Conservation (phyloP, 2,113 vertebrate genomes). For the Prinia subflava region DNA sequence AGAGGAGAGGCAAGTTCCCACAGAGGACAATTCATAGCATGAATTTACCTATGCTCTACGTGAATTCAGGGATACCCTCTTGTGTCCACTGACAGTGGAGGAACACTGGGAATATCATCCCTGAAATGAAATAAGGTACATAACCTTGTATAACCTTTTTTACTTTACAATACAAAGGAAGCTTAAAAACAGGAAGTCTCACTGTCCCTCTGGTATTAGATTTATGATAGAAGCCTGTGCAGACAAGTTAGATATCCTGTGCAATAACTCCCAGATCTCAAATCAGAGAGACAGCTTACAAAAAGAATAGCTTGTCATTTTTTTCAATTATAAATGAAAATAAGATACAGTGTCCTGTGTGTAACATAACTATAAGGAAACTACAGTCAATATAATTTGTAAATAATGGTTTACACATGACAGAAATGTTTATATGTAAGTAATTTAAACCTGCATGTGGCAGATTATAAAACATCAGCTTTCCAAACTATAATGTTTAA, state of each 20-base stretch:
- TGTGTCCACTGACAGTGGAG: neutral
- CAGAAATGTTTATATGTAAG: neutral
- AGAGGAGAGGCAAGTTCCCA: neutral
- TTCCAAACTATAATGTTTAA: neutral
- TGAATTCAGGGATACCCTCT: neutral
- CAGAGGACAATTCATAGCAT: neutral
- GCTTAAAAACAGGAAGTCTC: neutral
- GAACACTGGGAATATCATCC: neutral
- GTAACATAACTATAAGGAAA: neutral
- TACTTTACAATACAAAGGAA: neutral
- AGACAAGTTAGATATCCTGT: neutral
- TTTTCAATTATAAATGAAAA: neutral
- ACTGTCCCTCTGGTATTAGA: neutral
- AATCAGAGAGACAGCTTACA: neutral
- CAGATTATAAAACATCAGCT: neutral
- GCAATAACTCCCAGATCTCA: neutral
- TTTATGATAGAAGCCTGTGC: neutral
- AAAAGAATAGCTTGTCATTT: neutral
- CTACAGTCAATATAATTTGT: neutral
- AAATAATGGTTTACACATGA: neutral
- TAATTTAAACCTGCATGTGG: neutral
- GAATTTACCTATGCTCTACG: neutral
- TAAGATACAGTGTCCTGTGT: accelerated
- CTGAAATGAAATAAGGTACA: neutral
- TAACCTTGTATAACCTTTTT: neutral